Conservation (phyloP, 2,113 vertebrate genomes). For the Nesoenas mayeri region DNA sequence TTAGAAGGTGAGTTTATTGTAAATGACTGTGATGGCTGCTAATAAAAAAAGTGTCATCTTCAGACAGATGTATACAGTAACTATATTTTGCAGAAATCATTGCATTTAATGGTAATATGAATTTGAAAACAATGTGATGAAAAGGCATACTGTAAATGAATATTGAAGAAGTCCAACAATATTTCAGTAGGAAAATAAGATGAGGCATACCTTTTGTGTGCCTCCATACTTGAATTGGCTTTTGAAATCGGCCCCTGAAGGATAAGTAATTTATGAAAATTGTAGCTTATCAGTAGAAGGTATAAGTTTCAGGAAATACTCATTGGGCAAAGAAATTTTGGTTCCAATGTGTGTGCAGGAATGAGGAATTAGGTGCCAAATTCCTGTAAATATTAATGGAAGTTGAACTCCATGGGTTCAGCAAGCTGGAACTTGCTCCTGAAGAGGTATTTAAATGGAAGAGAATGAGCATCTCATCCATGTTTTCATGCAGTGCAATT, state of each 20-base stretch:
- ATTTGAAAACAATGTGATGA: not conserved
- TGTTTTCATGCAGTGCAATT: not conserved
- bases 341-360: not conserved
- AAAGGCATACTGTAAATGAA: not conserved
- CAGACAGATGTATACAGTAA: not conserved
- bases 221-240: not conserved
- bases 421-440: not conserved
- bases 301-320: not conserved
- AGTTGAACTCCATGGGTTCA: not conserved
- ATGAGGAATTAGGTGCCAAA: not conserved
- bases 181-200: not conserved
- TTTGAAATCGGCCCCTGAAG: not conserved
- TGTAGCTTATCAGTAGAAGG: not conserved
- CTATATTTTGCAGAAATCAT: not conserved
- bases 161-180: not conserved
- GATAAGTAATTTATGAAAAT: not conserved
- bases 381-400: not conserved
- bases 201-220: not conserved
- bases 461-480: not conserved
- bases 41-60: not conserved
- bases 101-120: not conserved
- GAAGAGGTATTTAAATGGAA: not conserved
- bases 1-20: constrained; percentile 79
- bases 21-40: not conserved
- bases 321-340: not conserved